These are phyloP conservation scores for Lanius ludovicianus DNA, from an alignment of 2,113 vertebrate genomes.

Conservation along the genomic window DNA sequence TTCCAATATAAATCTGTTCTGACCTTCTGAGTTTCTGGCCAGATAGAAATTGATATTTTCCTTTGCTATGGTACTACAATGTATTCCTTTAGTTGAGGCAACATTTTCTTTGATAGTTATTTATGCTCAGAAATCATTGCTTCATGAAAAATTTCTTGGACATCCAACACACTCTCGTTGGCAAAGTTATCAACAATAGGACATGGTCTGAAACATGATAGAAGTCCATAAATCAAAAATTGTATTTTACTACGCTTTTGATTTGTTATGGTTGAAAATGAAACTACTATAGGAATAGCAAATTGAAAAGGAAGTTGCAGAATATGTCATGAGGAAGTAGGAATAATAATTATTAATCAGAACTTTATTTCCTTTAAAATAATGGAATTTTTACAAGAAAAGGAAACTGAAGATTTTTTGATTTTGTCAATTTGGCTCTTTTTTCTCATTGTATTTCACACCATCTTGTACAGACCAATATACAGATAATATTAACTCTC, in stretches of 20 bases:
- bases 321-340: not conserved
- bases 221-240: not conserved
- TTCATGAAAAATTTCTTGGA: not conserved
- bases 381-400: not conserved
- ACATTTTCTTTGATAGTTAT: not conserved
- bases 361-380: not conserved
- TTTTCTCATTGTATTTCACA: not conserved
- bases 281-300: not conserved
- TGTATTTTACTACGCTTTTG: not conserved
- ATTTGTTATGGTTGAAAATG: not conserved
- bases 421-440: not conserved
- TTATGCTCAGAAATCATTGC: not conserved
- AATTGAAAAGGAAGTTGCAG: not conserved
- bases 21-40: not conserved
- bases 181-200: not conserved
- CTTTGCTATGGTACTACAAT: not conserved
- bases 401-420: not conserved
- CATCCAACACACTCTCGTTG: not conserved
- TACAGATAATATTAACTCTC: not conserved
- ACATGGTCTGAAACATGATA: not conserved
- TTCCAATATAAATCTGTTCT: not conserved
- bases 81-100: not conserved
- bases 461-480: not conserved
- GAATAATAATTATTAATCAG: not conserved
- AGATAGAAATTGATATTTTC: not conserved